Evolutionary conservation across 2,888 invertebrate genomes (phyloP), one percentile per base, ranked within the genome.

Genomic region (Salticus scenicus): DNA sequence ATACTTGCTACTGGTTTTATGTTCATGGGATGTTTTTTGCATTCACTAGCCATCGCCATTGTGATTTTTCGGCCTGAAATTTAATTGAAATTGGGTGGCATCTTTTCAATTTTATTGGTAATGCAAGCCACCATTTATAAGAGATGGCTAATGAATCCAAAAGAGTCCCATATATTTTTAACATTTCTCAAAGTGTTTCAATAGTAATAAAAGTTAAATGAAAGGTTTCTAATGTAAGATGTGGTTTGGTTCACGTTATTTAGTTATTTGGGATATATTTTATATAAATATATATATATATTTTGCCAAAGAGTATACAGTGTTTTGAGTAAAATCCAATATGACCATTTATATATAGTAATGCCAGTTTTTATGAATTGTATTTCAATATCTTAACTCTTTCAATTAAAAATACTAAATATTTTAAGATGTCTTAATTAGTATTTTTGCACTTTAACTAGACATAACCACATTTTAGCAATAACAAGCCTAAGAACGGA

Each of bases 261-360:
- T 86, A 86, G 85, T 85, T 85, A 85, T 85, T 85, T 79, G 85
- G 85, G 85, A 86, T 86, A 86, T 86, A 86, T 86, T 86, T 86
- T 86, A 86, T 86, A 86, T 86, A 86, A 86, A 86, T 86, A 86
- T 85, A 85, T 84, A 76, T 84, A 85, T 86, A 80, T 86, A 86
- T 86, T 86, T 86, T 86, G 86, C 86, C 86, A 86, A 86, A 86
- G 80, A 86, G 72, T 86, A 86, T 86, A 86, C 86, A 86, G 86
- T 86, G 86, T 86, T 86, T 86, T 86, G 86, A 86, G 86, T 86
- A 86, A 86, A 86, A 86, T 86, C 80, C 86, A 86, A 86, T 86
- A 86, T 79, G 78, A 85, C 80, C 75, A 86, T 86, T 86, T 67
- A 67, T 84, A 85, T 84, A 84, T 86, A 86, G 85, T 86, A 86